These are phyloP conservation scores for Buteo buteo DNA, from an alignment of 2,113 vertebrate genomes.

Conservation along the genomic window DNA sequence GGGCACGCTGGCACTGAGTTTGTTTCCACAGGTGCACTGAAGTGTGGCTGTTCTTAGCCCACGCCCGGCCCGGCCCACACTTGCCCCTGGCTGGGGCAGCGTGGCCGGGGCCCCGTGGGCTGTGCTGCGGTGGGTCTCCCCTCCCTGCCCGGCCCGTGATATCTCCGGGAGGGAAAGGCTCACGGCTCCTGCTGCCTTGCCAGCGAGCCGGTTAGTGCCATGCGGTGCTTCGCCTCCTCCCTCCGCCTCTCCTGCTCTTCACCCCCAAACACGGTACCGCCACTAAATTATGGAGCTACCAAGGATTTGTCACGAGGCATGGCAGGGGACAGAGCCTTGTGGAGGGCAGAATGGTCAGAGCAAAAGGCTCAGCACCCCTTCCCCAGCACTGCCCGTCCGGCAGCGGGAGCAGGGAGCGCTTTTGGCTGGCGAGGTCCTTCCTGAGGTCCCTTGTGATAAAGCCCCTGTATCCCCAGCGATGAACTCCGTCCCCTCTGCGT, in stretches of 20 bases:
- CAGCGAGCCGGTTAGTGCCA: not conserved
- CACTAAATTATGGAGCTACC: not conserved
- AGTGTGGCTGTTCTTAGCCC: not conserved
- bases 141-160: not conserved
- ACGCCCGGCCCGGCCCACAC: not conserved
- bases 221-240: not conserved
- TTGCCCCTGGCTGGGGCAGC: fast-evolving
- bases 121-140: not conserved
- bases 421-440: not conserved
- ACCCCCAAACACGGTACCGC: not conserved
- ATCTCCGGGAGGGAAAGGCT: fast-evolving
- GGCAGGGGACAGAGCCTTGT: too few species aligned
- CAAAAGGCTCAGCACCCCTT: not conserved
- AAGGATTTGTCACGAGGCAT: not conserved
- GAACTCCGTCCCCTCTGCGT: fast-evolving
- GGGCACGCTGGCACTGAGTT: not conserved
- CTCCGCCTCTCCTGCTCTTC: not conserved
- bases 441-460: not conserved
- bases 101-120: not conserved
- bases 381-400: fast-evolving
- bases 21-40: not conserved
- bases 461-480: fast-evolving
- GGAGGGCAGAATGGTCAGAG: not conserved
- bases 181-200: not conserved
- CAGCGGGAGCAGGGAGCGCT: fast-evolving